Conservation (phyloP, 2,113 vertebrate genomes). For the Gavialis gangeticus region DNA sequence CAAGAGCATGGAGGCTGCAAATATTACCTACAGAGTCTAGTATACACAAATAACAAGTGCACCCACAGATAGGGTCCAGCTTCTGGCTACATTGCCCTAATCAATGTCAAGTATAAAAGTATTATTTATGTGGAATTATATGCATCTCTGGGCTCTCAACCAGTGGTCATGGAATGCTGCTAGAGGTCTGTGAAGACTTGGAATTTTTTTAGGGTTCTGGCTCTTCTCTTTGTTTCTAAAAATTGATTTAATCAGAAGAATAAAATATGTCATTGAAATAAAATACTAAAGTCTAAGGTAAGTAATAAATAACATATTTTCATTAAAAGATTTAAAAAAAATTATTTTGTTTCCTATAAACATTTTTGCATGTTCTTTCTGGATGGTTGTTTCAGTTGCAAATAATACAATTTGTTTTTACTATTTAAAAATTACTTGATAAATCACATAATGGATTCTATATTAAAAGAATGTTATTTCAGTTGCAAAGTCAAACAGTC, state of each 20-base stretch:
- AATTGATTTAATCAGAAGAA: not conserved
- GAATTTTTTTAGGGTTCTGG: not conserved
- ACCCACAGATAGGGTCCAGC: not conserved
- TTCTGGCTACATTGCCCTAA: not conserved
- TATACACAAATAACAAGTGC: not conserved
- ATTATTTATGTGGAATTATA: not conserved
- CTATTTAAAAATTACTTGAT: not conserved
- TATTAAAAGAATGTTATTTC: not conserved
- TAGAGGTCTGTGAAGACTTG: not conserved
- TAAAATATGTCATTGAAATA: not conserved
- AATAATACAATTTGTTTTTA: not conserved
- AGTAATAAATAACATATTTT: too few relatives aligned
- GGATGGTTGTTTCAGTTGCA: not conserved
- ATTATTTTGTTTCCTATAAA: not conserved
- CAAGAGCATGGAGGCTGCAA: too few relatives aligned
- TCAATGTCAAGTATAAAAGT: not conserved
- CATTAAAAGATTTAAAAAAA: not conserved
- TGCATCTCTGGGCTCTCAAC: not conserved
- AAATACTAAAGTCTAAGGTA: not conserved
- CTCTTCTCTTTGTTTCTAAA: not conserved
- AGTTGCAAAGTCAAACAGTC: not conserved
- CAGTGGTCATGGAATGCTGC: not conserved
- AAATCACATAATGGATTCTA: not conserved
- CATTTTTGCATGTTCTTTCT: not conserved
- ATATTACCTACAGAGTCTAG: not conserved